These are phyloP conservation scores for Girardia tigrina DNA, from an alignment of 2,888 invertebrate genomes.

Conservation along the genomic window DNA sequence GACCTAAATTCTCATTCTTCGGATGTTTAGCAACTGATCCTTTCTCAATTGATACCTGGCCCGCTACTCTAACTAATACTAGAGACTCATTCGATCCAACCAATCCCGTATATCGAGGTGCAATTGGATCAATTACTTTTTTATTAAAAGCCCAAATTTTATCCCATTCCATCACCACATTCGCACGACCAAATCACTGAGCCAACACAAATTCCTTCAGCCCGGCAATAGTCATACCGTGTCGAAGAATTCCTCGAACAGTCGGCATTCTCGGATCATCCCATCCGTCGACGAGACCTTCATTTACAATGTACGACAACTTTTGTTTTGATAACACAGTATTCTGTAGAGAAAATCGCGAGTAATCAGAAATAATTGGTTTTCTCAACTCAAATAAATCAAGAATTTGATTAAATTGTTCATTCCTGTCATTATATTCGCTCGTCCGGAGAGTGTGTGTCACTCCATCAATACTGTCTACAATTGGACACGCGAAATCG, in stretches of 20 bases:
- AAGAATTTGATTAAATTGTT: slow-evolving; percentile 79
- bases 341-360: slow-evolving; percentile 87
- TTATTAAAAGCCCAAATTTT: slow-evolving; percentile 99
- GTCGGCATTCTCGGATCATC: slow-evolving; percentile 98
- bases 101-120: slow-evolving; percentile 76
- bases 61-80: slow-evolving; percentile 58
- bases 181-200: slow-evolving; percentile 32
- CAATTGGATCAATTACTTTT: slow-evolving; percentile 90
- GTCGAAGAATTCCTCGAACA: slow-evolving; percentile 79
- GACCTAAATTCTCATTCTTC: slow-evolving; percentile 55
- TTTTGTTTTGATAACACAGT: slow-evolving; percentile 93
- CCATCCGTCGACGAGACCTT: slow-evolving; percentile 90
- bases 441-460: slow-evolving; percentile 92
- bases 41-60: slow-evolving; percentile 52
- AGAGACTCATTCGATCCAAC: slow-evolving; percentile 52
- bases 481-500: slow-evolving; percentile 98
- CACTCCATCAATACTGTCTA: slow-evolving; percentile 87
- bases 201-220: slow-evolving; percentile 88
- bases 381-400: slow-evolving; percentile 48
- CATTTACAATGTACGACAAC: slow-evolving; percentile 89
- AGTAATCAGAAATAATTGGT: slow-evolving; percentile 89
- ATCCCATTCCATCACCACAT: slow-evolving; percentile 99
- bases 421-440: slow-evolving; percentile 87
- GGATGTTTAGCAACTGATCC: slow-evolving; percentile 27
- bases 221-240: slow-evolving; percentile 93